Evolutionary conservation across 1,140 invertebrate species (phyloP), one percentile per base, ranked within the genome.

Genomic region (Monochamus saltuarius): DNA sequence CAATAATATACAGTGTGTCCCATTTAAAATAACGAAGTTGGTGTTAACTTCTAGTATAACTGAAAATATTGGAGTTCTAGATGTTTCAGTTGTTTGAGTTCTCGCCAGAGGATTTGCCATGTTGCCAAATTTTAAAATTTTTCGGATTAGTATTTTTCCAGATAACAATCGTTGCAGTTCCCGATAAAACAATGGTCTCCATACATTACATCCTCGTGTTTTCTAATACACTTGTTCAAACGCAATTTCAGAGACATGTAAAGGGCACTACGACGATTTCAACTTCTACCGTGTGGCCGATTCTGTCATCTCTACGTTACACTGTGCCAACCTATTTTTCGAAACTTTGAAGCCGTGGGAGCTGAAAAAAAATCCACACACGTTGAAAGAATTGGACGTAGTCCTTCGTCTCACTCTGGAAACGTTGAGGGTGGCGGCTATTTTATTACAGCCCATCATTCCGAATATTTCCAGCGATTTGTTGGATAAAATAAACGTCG

Each of bases 251-350:
- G 83, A 79, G n/a, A 76, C 73, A 22, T 87, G 88, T 54, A 73
- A 79, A 55, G 49, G 79, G 13, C 81, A 89, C 77, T 98, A 93
- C 75, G 77, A 84, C 50, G 81, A 89, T 38, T 89, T 87, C 71
- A 86, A 93, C 69, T 90, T 96, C 74, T 92, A 96, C 79, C 87
- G 87, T 77, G 93, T 84, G 0, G 84, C 94, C 0, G 92, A 97
- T 70, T 77, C 78, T 0, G 84, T 92, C 0, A 90, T 97, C 76
- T 75, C 78, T 19, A 81, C 84, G 3, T 76, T 97, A 7, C 87
- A 89, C 71, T 76, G 82, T 29, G 85, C 90, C 1, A 99, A 99
- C 82, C 78, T 85, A 59, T 92, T 97, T 82, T 86, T 98, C 61
- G 87, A 97, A 66, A 77, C 85, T 6, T 82, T 89, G 56, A 87